Base-by-base conservation (phyloP, 2,888 invertebrate genomes). In the Cacoxenus indagator region DNA sequence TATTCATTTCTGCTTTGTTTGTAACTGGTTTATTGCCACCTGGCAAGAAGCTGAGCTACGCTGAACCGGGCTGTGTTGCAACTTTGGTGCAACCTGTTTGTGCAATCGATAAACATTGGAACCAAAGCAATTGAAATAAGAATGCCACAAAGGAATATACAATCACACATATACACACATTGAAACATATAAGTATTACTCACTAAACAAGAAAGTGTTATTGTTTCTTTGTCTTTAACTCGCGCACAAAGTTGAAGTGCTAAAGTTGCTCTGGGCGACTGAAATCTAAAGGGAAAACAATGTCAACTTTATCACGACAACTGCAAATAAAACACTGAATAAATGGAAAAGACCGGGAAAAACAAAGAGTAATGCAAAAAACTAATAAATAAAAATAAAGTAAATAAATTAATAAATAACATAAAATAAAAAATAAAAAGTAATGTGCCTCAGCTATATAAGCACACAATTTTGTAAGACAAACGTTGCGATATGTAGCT, bases 41-140 rank as follows among this genome's bases (percentile, higher is more conserved):
- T 55, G 37, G 8, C 51, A 19, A 51, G 55, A 24, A 26, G 55
- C 11, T 2, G 8, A 1, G 22, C 19, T 51, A 22, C 5, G 37
- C 5, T 37, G 37, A 2, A 5, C 37, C 14, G 37, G 0, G 37
- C 5, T 37, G 37, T 78, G 78, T 76, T 74, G 78, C 76, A 69
- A 72, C 71, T 29, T 22, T 66, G 70, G 68, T 70, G 71, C 80
- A 76, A 73, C 27, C 68, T 54, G 64, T 66, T 43, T 70, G 70
- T 72, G 72, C 69, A 70, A 82, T 82, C 83, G 81, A 81, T 76
- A 73, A 27, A 26, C 26, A 55, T 61, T 31, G 37, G 11, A 27
- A 46, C 76, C 69, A 65, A 69, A 66, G 67, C 79, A 76, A 80
- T 81, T 75, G 70, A 76, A 78, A 71, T 77, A 77, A 75, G 81